Percentiles rank a stretch among this genome's conserved stretches.
Conservation (phyloP, 2,113 vertebrate genomes). For the Gymnarchus niloticus region DNA sequence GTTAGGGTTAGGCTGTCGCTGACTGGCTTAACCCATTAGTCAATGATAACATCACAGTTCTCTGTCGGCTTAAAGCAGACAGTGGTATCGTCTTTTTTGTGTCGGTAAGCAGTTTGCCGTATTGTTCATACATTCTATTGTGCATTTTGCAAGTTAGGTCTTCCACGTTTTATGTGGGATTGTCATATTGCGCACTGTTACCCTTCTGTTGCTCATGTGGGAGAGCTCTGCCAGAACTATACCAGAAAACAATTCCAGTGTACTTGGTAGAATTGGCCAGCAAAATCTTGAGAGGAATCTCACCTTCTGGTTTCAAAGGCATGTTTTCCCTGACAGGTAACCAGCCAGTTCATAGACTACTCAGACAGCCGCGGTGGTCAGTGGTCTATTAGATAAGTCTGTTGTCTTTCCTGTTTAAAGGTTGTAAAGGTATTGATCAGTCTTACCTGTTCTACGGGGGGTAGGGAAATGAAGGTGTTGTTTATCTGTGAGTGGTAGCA, state of each 20-base stretch:
- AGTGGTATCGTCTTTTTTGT: neutral
- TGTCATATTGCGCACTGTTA: neutral
- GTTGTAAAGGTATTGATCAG: neutral
- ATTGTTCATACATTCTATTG: neutral
- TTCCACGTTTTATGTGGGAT: neutral
- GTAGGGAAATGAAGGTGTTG: slow-evolving; percentile 36
- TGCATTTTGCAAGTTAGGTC: neutral
- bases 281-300: too few species aligned
- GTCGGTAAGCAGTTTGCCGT: neutral
- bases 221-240: too few species aligned
- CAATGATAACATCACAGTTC: neutral
- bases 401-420: neutral
- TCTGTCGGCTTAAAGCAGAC: neutral
- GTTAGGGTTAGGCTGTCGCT: neutral
- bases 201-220: neutral
- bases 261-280: neutral
- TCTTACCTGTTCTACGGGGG: slow-evolving; percentile 48
- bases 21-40: neutral
- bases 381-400: neutral
- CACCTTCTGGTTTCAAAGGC: neutral
- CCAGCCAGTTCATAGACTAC: neutral
- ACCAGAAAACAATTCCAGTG: neutral
- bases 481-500: slow-evolving; percentile 44
- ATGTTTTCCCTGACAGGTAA: neutral
- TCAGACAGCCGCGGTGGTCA: neutral